Evolutionary conservation across 2,888 invertebrate genomes (phyloP), one percentile per base, ranked within the genome.

Genomic region (Yponomeuta sedellus): DNA sequence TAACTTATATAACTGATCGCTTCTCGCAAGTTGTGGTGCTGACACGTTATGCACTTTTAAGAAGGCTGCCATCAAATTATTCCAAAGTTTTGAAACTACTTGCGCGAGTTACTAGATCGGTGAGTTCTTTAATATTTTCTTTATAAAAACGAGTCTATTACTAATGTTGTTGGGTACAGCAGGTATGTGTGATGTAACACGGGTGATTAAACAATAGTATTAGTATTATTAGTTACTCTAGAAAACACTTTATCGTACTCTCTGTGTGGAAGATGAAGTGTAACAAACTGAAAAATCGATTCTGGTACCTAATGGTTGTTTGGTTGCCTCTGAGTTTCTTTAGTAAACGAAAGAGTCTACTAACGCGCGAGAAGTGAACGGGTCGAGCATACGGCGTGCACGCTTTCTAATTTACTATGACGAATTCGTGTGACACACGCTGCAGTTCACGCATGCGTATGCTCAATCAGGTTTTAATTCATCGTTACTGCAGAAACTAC

Each of bases 391-490:
- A 77, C 75, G 77, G 76, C 73, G 76, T 76, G 75, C 77, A 81
- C 85, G 81, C 88, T 89, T 88, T 88, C 89, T 87, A 88, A 87
- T 88, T 86, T 77, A 81, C 82, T 82, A 72, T 86, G 86, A 84
- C 85, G 78, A 86, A 86, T 86, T 52, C 44, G 16, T 52, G 44
- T 52, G 44, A 52, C 44, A 52, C 16, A 52, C 44, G 44, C 16
- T 16, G 70, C 73, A 76, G 75, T 74, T 73, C 70, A 74, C 77
- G 75, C 75, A 72, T 75, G 73, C 59, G 19, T 6, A 19, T 6
- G 6, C 2, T 19, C 19, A 22, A 22, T 10, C 6, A 11, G 10
- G 44, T 52, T 52, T 52, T 52, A 1, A 52, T 52, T 16, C 16
- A 12, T 16, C 44, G 2, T 52, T 16, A 52, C 16, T 52, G 16